Evolutionary conservation across 2,888 invertebrate genomes (phyloP).

Genomic region (Anoncus sp.): DNA sequence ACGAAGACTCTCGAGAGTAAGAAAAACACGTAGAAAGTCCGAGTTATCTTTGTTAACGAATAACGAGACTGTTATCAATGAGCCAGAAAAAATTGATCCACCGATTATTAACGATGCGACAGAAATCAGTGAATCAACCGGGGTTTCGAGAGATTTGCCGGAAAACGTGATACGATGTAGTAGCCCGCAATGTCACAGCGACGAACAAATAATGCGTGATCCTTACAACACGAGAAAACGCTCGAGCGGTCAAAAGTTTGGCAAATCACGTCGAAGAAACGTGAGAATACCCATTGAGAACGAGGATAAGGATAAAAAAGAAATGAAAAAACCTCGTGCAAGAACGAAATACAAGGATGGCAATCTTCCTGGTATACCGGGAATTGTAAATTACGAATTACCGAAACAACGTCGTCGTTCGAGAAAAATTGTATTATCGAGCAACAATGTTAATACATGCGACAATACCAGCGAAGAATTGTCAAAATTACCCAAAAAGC

Average conservation of each 20-base stretch:
- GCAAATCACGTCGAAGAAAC: constrained; percentile 1
- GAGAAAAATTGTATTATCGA: neutral
- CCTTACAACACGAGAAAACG: constrained; percentile 22
- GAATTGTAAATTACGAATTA: constrained; percentile 16
- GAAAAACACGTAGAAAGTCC: neutral
- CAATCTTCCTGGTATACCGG: constrained; percentile 51
- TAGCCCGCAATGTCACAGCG: neutral
- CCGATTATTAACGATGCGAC: neutral
- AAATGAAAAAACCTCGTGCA: neutral
- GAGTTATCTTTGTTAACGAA: neutral
- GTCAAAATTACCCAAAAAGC: no score
- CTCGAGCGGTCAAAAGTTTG: neutral
- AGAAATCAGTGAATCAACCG: neutral
- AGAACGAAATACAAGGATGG: constrained; percentile 31
- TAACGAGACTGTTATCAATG: neutral
- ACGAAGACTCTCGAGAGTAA: neutral
- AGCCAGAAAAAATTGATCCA: neutral
- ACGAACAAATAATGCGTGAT: neutral
- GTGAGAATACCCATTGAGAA: neutral
- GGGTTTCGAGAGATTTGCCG: neutral
- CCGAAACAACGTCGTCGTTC: constrained; percentile 12
- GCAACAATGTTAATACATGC: neutral
- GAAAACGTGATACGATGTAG: neutral
- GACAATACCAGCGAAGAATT: neutral
- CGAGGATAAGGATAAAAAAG: neutral